Base-by-base conservation (phyloP, 2,113 vertebrate genomes). In the Clarias magur region DNA sequence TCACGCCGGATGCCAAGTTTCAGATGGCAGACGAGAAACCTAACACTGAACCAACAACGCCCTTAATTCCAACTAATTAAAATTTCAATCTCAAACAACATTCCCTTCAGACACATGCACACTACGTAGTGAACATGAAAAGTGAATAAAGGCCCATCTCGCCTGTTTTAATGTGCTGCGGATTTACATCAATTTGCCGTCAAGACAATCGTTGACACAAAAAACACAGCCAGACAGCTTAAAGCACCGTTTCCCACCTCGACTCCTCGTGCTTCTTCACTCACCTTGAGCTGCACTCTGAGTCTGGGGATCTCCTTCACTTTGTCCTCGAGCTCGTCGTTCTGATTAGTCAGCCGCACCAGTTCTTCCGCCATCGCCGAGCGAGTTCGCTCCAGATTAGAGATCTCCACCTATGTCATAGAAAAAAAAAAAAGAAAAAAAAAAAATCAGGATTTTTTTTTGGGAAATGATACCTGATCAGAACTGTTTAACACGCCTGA, bases 281-380 rank as follows among this genome's bases (percentile, higher is more conserved):
- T 91, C 89, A 98, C 98, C 95, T 96, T 96, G 84, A 99, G 95
- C 87, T 97, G 97, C 82, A 92, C 80, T 90, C 94, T 95, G 80
- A 99, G 89, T 90, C 92, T 96, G 11, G 98, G 97, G 89, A 99
- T 96, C 75, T 99, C 98, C 86, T 95, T 96, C 84, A 99, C 96
- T 73, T 97, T 96, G 90, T 97, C 96, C 91, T 98, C 97, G 88
- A 99, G 96, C 15, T 99, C 98, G n/a, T 99, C 98, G 2, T 97
- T 99, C 91, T 97, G 95, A 94, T 96, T 99, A 89, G 98, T 99
- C 93, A 99, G 95, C 88, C 96, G 97, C 89, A 99, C 97, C 38
- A 99, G 92, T 72, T 99, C 98, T 91, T 99, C 97, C 13, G 98
- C 95, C 95, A 99, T 98, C 92, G 98, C 95, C 1, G 97, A 96